Evolutionary conservation across 2,888 invertebrate species (phyloP).

Genomic region (Plagiodera versicolora): DNA sequence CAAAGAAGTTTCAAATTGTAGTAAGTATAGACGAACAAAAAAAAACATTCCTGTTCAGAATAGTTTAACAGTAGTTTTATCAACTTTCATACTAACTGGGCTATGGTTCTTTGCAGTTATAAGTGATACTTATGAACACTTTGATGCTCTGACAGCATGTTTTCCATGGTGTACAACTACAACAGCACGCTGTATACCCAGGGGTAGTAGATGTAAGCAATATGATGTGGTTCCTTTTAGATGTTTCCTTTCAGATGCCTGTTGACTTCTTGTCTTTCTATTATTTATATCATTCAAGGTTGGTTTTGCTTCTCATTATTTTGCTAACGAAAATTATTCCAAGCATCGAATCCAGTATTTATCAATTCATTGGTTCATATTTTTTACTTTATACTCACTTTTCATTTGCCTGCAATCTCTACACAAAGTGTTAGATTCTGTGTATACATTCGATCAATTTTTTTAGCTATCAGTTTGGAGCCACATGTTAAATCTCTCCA

Average conservation of each 20-base stretch:
- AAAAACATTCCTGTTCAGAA: not conserved
- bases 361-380: too few relatives aligned
- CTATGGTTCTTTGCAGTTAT: conserved; percentile 60
- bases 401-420: too few relatives aligned
- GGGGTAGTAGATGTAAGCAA: conserved; percentile 66
- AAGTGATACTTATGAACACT: conserved; percentile 74
- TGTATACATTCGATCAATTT: too few relatives aligned
- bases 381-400: not conserved
- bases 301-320: not conserved
- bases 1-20: conserved; percentile 74
- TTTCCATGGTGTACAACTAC: conserved; percentile 74
- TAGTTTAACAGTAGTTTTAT: not conserved
- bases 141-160: conserved; percentile 75
- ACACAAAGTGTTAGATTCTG: too few relatives aligned
- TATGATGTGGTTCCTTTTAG: conserved; percentile 10
- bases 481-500: conserved; percentile 85
- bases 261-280: not conserved
- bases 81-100: not conserved
- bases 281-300: not conserved
- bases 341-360: too few relatives aligned
- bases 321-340: not conserved
- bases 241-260: conserved; percentile 5
- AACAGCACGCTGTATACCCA: conserved; percentile 63
- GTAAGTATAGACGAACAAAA: conserved; percentile 56
- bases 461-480: conserved; percentile 71